Evolutionary conservation across 2,797 vertebrate genomes (phyloP).

Genomic region (Sylvilagus floridanus): DNA sequence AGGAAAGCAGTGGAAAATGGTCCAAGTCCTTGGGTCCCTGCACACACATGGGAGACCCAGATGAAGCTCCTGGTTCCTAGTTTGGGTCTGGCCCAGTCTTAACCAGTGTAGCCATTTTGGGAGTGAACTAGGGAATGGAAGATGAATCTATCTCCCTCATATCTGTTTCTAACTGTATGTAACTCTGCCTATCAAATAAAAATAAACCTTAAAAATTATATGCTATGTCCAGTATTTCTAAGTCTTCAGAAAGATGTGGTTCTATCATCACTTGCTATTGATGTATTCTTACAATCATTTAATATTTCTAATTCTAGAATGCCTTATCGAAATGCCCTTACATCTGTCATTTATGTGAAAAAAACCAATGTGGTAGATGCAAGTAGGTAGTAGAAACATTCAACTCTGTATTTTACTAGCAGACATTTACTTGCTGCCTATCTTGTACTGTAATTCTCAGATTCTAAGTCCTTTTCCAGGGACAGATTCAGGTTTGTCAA

Average conservation of each 20-base stretch:
- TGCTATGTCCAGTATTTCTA: background rate
- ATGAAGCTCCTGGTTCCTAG: too few species aligned
- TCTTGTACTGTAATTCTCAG: background rate
- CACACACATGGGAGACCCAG: too few species aligned
- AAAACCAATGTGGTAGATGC: background rate
- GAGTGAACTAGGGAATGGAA: too few species aligned
- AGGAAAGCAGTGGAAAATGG: too few species aligned
- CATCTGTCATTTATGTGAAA: background rate
- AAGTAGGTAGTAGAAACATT: background rate
- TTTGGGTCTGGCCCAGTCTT: too few species aligned
- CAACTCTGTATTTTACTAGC: background rate
- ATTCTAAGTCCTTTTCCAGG: background rate
- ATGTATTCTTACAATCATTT: background rate
- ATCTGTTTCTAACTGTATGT: too few species aligned
- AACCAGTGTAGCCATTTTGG: too few species aligned
- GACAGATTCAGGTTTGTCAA: background rate
- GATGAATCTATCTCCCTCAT: too few species aligned
- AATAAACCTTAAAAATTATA: too few species aligned
- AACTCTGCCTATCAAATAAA: too few species aligned
- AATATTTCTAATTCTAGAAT: background rate
- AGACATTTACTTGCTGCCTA: background rate
- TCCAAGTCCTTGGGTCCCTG: too few species aligned
- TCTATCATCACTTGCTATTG: background rate
- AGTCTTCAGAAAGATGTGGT: background rate
- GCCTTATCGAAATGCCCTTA: background rate